phyloP scores from a whole-genome alignment of 2,797 vertebrate genomes.

The Clarias pachynema region DNA sequence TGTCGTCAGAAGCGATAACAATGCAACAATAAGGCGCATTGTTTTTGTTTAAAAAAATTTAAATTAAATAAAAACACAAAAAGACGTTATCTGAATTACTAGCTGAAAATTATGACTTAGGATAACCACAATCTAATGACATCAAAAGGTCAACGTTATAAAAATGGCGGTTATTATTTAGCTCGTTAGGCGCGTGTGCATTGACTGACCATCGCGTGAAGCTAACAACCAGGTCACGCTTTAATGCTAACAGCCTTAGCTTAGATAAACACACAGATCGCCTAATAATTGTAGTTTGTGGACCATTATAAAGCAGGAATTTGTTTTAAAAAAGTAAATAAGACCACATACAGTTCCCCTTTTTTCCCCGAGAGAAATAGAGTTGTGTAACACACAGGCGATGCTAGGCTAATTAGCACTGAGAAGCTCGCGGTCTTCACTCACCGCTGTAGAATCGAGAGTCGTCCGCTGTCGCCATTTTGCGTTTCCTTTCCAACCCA shows the following conservation, averaged over 20 bases:
- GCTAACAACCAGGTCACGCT: not conserved
- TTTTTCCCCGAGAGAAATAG: not conserved
- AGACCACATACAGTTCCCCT: not conserved
- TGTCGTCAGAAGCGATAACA: too few relatives aligned
- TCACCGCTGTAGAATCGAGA: conserved; percentile 57
- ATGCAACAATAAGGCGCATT: too few relatives aligned
- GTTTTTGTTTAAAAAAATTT: too few relatives aligned
- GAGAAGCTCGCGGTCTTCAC: not conserved
- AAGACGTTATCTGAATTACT: not conserved
- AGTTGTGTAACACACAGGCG: not conserved
- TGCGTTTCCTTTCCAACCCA: conserved; percentile 17
- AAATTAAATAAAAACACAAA: too few relatives aligned
- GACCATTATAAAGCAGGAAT: not conserved
- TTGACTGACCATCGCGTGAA: not conserved
- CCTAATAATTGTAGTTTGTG: too few relatives aligned
- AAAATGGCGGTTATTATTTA: not conserved
- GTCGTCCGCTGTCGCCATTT: conserved; percentile 61
- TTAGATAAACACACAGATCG: not conserved
- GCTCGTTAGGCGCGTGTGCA: not conserved
- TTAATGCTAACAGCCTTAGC: not conserved
- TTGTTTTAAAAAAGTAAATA: not conserved
- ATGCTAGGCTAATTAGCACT: not conserved
- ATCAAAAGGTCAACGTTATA: too few relatives aligned
- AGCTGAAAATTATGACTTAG: not conserved
- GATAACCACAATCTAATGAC: not conserved